phyloP scores from a whole-genome alignment of 2,113 vertebrate species.

The Helogale parvula region DNA sequence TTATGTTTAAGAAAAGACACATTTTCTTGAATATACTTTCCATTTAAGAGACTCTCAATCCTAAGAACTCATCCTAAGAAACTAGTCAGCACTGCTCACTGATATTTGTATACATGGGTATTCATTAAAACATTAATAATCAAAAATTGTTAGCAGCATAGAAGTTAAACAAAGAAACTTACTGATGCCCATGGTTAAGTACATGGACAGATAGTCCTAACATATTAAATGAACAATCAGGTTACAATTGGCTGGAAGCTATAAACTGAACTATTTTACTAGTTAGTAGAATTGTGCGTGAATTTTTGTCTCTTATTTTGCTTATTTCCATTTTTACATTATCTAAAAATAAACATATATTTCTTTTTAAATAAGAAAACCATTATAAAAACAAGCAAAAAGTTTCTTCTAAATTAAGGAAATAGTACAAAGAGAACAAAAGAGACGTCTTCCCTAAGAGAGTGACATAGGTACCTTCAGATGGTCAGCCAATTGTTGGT shows the following conservation, averaged over 20 bases:
- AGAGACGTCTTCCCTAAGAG: background rate
- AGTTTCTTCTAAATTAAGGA: background rate
- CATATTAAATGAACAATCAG: background rate
- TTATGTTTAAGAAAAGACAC: background rate
- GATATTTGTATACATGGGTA: background rate
- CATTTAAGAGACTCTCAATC: background rate
- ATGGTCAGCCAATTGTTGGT: background rate
- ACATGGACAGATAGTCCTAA: background rate
- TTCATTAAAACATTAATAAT: background rate
- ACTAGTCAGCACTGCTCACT: background rate
- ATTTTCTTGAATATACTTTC: background rate
- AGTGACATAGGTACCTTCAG: background rate
- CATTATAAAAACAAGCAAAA: background rate
- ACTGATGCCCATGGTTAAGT: background rate
- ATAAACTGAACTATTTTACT: background rate
- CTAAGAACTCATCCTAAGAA: background rate
- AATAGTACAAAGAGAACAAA: background rate
- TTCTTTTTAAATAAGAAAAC: constrained; percentile 23
- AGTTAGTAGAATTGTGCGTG: background rate
- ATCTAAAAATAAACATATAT: constrained; percentile 45
- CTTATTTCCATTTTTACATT: constrained; percentile 40
- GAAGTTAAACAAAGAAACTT: background rate
- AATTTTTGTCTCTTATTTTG: constrained; percentile 32
- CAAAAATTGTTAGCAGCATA: background rate
- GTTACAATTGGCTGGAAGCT: constrained; percentile 25